Percentiles rank a stretch among this genome's conserved stretches.
Conservation (phyloP, 2,113 vertebrate genomes). For the Chrysemys picta region DNA sequence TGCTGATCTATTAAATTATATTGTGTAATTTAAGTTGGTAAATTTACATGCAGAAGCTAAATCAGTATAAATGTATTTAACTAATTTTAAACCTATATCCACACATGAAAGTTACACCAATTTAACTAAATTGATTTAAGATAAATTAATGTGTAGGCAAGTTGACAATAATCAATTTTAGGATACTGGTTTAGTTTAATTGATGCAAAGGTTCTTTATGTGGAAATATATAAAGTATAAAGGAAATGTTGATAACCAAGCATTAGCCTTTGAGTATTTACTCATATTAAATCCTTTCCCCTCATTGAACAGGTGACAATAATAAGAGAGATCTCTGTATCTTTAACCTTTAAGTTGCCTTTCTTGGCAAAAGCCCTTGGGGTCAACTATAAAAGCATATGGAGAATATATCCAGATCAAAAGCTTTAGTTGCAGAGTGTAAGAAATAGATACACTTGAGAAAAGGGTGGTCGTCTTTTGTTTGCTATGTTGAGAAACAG, state of each 20-base stretch:
- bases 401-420: not conserved
- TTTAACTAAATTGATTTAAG: not conserved
- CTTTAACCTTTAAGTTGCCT: not conserved
- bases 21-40: not conserved
- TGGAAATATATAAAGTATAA: not conserved
- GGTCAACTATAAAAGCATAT: not conserved
- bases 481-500: not conserved
- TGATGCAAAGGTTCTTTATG: not conserved
- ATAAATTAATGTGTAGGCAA: not conserved
- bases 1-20: not conserved
- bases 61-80: not conserved
- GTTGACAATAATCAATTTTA: not conserved
- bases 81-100: not conserved
- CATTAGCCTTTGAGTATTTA: not conserved
- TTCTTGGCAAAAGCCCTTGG: not conserved
- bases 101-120: not conserved
- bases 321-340: not conserved
- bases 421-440: not conserved
- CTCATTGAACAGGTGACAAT: not conserved
- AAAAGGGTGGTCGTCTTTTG: not conserved
- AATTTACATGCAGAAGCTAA: not conserved
- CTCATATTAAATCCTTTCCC: not conserved
- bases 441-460: not conserved
- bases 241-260: too few species aligned
- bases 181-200: not conserved